Evolutionary conservation across 2,797 vertebrate species (phyloP), one percentile per base, ranked within the genome.

Genomic region (Heterohyrax brucei): DNA sequence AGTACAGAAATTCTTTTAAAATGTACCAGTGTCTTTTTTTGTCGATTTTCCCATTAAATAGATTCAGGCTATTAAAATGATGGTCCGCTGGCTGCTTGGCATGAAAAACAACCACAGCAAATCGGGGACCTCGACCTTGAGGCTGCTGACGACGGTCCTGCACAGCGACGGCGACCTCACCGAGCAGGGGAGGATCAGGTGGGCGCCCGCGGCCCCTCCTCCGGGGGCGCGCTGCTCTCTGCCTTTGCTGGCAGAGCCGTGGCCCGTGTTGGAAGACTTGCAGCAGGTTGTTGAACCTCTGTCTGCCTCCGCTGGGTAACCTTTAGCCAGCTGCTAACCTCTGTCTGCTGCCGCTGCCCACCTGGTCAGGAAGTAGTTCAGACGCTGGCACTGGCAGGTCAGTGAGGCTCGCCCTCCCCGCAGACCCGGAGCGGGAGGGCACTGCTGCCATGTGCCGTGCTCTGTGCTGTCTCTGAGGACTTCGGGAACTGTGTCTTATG

Each of bases 61-160:
- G 99, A 99, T 99, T 95, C 99, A 99, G 97, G 99, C 99, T 87
- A 99, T 99, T 96, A 99, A 99, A 98, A 99, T 99, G 99, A 99
- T 99, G 99, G 99, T 99, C 96, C 99, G 99, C 85, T 99, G 99
- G 99, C 97, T 99, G 87, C 97, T 99, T n/a, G 99, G 99, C 93
- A 99, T 99, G 98, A 99, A 99, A 98, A 99, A 99, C 98, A 99
- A 99, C 97, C 99, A 99, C 98, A 99, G 99, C 98, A 99, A 99
- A 98, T 99, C 99, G 1, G 99, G 99, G 86, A 99, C 99, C 92
- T 99, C 99, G 97, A 99, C 99, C 89, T 97, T 99, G 97, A 99
- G 99, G 97, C 99, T 99, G 98, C 98, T 99, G 95, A 99, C 99
- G 16, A 99, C 99, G 56, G 99, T 99, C 97, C 98, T 99, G 68